Conservation (phyloP, 2,113 vertebrate species). For the Mobula hypostoma region DNA sequence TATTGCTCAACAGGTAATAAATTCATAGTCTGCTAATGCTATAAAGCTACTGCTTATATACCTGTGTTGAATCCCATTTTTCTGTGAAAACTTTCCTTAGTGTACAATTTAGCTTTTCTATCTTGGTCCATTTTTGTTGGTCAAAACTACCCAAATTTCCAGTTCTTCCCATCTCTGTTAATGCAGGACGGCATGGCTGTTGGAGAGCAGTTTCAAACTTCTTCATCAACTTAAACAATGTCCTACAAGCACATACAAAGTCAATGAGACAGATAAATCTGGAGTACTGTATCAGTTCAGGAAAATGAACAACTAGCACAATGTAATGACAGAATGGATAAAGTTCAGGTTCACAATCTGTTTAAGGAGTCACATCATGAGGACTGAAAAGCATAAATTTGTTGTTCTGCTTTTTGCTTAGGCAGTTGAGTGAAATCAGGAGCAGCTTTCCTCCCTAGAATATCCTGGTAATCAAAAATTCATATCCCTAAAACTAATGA, state of each 20-base stretch:
- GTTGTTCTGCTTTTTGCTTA: background rate
- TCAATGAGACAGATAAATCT: background rate
- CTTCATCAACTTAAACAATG: conserved; percentile 91
- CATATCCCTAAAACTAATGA: background rate
- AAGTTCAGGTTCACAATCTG: background rate
- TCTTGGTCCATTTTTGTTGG: conserved; percentile 55
- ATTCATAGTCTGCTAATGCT: background rate
- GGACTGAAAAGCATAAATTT: background rate
- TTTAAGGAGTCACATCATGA: background rate
- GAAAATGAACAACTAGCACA: background rate
- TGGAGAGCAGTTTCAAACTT: conserved; percentile 76
- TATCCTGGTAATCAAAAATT: background rate
- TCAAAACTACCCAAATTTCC: conserved; percentile 59
- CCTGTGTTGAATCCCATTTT: background rate
- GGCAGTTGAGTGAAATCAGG: background rate
- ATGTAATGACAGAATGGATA: background rate
- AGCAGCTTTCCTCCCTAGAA: background rate
- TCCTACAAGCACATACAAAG: conserved; percentile 57
- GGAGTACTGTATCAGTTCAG: conserved; percentile 29
- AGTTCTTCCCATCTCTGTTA: conserved; percentile 69
- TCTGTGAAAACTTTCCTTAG: conserved; percentile 51
- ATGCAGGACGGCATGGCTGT: conserved; percentile 63
- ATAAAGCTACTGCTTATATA: background rate
- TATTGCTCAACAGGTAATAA: background rate
- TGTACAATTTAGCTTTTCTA: conserved; percentile 61